A percentile compares a stretch with the other conserved stretches of the same genome.
These are phyloP conservation scores for Xylocopa sonorina DNA, from an alignment of 1,140 invertebrate genomes.

Conservation along the genomic window DNA sequence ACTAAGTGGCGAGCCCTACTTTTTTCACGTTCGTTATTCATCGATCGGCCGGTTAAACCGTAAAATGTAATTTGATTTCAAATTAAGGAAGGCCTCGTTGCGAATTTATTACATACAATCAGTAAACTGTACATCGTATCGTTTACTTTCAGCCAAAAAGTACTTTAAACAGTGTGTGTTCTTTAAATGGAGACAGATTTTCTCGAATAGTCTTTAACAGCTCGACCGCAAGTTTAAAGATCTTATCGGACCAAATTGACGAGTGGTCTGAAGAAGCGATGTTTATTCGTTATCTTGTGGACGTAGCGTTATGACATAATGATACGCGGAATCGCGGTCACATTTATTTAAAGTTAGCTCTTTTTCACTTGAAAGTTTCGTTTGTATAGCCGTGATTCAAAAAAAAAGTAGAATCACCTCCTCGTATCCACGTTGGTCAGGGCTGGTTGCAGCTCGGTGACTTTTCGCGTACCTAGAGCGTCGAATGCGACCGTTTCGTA, in stretches of 20 bases:
- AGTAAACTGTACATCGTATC: too few species aligned
- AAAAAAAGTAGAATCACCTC: slow-evolving; percentile 24
- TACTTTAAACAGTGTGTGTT: too few species aligned
- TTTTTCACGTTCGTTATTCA: background rate
- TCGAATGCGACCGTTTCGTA: background rate
- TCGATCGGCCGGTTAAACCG: background rate
- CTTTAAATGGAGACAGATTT: too few species aligned
- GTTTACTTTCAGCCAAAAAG: too few species aligned
- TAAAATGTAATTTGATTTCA: background rate
- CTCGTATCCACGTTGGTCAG: slow-evolving; percentile 31
- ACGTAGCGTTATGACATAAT: background rate
- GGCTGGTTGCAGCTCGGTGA: slow-evolving; percentile 15
- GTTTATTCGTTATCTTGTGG: background rate
- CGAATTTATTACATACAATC: too few species aligned
- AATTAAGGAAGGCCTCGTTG: background rate
- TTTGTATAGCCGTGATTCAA: background rate
- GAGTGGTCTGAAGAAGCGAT: background rate
- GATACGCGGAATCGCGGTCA: background rate
- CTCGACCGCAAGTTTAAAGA: background rate
- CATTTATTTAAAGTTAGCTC: slow-evolving; percentile 10
- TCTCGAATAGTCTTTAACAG: too few species aligned
- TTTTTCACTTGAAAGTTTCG: slow-evolving; percentile 1
- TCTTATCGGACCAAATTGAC: background rate
- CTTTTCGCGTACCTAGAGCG: background rate
- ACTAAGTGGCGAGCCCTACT: background rate